These are phyloP conservation scores for Montipora capricornis DNA, from an alignment of 64 coral and sea anemone species.

Conservation along the genomic window DNA sequence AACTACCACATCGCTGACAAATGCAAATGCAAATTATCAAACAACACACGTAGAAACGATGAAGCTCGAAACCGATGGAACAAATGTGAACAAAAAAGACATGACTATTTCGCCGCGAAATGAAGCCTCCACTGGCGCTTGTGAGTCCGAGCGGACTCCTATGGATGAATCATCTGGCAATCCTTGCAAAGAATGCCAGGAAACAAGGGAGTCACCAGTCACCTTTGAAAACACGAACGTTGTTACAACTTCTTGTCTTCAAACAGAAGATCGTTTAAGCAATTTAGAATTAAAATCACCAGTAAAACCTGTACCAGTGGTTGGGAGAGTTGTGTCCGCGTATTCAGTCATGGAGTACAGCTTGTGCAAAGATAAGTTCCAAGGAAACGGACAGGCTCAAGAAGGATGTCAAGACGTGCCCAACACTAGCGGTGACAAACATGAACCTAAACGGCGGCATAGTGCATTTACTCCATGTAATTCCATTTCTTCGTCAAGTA, in stretches of 20 bases:
- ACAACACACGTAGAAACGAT: not conserved
- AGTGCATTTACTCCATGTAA: slow-evolving; percentile 8
- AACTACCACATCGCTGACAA: not conserved
- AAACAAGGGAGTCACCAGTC: not conserved
- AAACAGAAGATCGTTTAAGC: not conserved
- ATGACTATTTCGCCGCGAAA: not conserved
- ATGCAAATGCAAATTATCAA: not conserved
- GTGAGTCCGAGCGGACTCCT: not conserved
- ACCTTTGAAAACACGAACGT: not conserved
- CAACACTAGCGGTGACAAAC: too few relatives aligned
- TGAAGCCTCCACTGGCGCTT: too few relatives aligned
- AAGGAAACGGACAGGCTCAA: not conserved
- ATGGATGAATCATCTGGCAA: not conserved
- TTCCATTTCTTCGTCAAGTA: not conserved
- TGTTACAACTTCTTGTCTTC: not conserved
- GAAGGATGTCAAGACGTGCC: not conserved
- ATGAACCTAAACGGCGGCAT: not conserved
- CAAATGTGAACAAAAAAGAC: not conserved
- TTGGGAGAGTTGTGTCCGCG: not conserved
- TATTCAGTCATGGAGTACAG: slow-evolving; percentile 44
- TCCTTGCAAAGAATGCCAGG: not conserved
- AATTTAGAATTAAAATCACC: not conserved
- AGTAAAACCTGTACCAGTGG: slow-evolving; percentile 23
- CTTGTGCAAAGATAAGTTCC: not conserved
- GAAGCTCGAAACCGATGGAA: not conserved